phyloP scores from a whole-genome alignment of 1,140 invertebrate species.

The Lordiphosa collinella region DNA sequence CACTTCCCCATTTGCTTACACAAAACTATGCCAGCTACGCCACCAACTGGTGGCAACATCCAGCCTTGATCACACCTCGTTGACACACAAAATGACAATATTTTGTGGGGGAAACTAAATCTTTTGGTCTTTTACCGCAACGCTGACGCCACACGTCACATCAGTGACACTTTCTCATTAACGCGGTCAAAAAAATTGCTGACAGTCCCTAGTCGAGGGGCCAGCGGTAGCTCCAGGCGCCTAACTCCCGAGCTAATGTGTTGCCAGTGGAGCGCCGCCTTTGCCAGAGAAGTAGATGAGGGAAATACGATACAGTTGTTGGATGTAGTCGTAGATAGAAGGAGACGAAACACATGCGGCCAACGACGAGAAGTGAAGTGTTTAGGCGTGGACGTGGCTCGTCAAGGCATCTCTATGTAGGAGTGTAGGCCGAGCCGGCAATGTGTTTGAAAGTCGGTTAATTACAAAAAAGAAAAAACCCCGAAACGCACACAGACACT shows the following conservation, averaged over 20 bases:
- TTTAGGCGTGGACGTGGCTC: constrained; percentile 58
- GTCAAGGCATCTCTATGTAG: constrained; percentile 2
- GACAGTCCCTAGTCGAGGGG: constrained; percentile 24
- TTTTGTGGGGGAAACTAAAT: constrained; percentile 20
- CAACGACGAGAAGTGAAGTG: constrained; percentile 38
- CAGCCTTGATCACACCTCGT: constrained; percentile 40
- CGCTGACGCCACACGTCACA: constrained; percentile 48
- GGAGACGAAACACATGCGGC: constrained; percentile 61
- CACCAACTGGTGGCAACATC: constrained; percentile 5
- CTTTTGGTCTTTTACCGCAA: constrained; percentile 64
- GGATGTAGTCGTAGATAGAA: constrained; percentile 27
- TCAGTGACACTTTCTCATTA: constrained; percentile 74
- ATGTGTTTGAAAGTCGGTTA: constrained; percentile 74
- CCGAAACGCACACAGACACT: constrained; percentile 22
- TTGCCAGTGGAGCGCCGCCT: constrained; percentile 15
- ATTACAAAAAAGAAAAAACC: constrained; percentile 48
- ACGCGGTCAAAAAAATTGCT: constrained; percentile 26
- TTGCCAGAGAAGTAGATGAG: not conserved
- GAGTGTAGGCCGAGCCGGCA: constrained; percentile 23
- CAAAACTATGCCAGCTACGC: constrained; percentile 43
- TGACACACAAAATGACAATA: constrained; percentile 56
- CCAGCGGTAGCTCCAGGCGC: constrained; percentile 27
- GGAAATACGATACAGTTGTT: constrained; percentile 44
- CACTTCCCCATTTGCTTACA: not conserved
- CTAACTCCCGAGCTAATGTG: constrained; percentile 54